phyloP scores from a whole-genome alignment of 2,797 vertebrate genomes.

The Gambusia yucatana region DNA sequence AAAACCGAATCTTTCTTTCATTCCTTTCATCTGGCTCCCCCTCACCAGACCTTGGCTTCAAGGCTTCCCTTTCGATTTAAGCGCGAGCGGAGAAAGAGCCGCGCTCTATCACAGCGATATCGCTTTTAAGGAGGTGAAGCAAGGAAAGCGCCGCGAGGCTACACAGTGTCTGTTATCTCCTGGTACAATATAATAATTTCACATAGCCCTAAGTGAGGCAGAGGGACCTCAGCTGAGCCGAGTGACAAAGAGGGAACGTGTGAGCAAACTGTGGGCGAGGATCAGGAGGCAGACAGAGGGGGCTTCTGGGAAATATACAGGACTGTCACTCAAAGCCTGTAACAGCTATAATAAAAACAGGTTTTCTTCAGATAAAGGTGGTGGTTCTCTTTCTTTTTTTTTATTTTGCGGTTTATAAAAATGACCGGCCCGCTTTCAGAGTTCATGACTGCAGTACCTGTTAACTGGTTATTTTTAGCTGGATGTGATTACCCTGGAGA shows the following conservation, averaged over 20 bases:
- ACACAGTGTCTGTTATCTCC: slow-evolving; percentile 77
- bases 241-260: slow-evolving; percentile 61
- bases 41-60: slow-evolving; percentile 71
- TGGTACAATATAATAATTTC: slow-evolving; percentile 77
- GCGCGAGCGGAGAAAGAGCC: slow-evolving; percentile 57
- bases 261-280: slow-evolving; percentile 65
- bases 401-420: slow-evolving; percentile 12
- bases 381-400: not conserved
- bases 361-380: slow-evolving; percentile 36
- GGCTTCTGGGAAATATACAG: slow-evolving; percentile 55
- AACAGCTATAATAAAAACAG: slow-evolving; percentile 61
- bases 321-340: slow-evolving; percentile 49
- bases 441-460: slow-evolving; percentile 38
- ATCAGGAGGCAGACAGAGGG: slow-evolving; percentile 48
- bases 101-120: slow-evolving; percentile 77
- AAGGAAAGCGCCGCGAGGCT: slow-evolving; percentile 77
- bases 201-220: slow-evolving; percentile 70
- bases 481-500: slow-evolving; percentile 58
- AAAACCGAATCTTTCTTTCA: slow-evolving; percentile 46
- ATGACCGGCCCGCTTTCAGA: slow-evolving; percentile 27
- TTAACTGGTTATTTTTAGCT: slow-evolving; percentile 65
- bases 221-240: slow-evolving; percentile 67
- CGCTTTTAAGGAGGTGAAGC: slow-evolving; percentile 77
- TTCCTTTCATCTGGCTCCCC: slow-evolving; percentile 71
- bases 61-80: slow-evolving; percentile 72